Evolutionary conservation across 2,113 vertebrate species (phyloP), one percentile per base, ranked within the genome.

Genomic region (Camelus bactrianus): DNA sequence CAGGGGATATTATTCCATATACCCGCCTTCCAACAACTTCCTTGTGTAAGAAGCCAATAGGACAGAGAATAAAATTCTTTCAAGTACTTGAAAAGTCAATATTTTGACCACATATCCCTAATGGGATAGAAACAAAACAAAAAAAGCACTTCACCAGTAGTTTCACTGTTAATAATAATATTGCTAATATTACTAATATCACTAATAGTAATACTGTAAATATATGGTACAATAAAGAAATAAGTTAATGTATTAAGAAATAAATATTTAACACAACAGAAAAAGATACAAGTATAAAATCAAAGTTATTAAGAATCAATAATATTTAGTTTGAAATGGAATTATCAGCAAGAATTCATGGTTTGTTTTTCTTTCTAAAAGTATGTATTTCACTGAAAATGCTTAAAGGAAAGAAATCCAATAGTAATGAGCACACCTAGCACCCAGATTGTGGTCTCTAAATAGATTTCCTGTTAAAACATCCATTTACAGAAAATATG

Each of bases 341-440:
- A 93, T 35, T 58, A 72, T 60, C 30, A 92, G 24, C 32, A 73
- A 67, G 8, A 75, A 81, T 14, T 32, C 30, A 87, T 35, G 28
- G 73, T 65, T 73, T 62, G 6, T 65, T 58, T 76, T 92, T 48
- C 76, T 67, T 95, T 88, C 50, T 92, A 88, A 83, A 95, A 89
- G 24, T 46, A 54, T 48, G 7, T 76, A 72, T 86, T 86, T 64
- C 75, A 80, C 30, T 64, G 20, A 72, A 91, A 79, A 91, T 72
- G 38, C 80, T 42, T 86, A 60, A 95, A 70, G 75, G 48, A 46
- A 95, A 86, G 28, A 64, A 7, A 15, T 35, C 46, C 11, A 84
- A 64, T 20, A 69, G 26, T 11, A 77, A 62, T 54, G 7, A 89
- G 15, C 19, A 54, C 19, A 91, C 7, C 19, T 77, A 10, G 6